Evolutionary conservation across 2,113 vertebrate genomes (phyloP), one percentile per base, ranked within the genome.

Genomic region (Otus sunia): DNA sequence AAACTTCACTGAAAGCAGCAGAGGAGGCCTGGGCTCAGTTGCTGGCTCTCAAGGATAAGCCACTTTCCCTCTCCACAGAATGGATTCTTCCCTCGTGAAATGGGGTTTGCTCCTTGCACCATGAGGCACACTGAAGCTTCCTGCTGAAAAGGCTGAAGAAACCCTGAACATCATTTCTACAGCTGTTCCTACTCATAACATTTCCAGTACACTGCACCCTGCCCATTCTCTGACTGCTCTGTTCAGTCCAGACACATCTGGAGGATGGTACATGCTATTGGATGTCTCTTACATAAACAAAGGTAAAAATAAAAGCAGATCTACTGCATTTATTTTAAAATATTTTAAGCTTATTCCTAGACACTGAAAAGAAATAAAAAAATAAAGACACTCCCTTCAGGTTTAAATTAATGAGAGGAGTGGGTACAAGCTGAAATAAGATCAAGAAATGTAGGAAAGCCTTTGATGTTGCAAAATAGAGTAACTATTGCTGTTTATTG

Each of bases 391-490:
- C 12, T 78, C 68, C 78, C 53, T 87, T 80, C 62, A 66, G 26
- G 45, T 84, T 90, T 87, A 75, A 79, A 76, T 71, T 79, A 87
- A 92, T 43, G 63, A 94, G 56, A 43, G 19, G 47, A 90, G 67
- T 12, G 21, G 52, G 58, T 47, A 71, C 34, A 21, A 58, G 73
- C 73, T 76, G 62, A 83, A 94, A 56, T 66, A 87, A 79, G 62
- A 76, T 84, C 73, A 87, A 94, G 86, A 92, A 80, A 80, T 4
- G 23, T 29, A 88, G 63, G 36, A 76, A 90, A 85, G 12, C 29
- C 73, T 90, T 84, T 76, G 73, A 94, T 85, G 78, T 47, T 72
- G 68, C 52, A 90, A 80, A 84, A 49, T 4, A 75, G 79, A 84
- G 41, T 50, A 60, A 66, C 66, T 52, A 58, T 30, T 58, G 52